Evolutionary conservation across 2,797 vertebrate species (phyloP).

Genomic region (Chelmon rostratus): DNA sequence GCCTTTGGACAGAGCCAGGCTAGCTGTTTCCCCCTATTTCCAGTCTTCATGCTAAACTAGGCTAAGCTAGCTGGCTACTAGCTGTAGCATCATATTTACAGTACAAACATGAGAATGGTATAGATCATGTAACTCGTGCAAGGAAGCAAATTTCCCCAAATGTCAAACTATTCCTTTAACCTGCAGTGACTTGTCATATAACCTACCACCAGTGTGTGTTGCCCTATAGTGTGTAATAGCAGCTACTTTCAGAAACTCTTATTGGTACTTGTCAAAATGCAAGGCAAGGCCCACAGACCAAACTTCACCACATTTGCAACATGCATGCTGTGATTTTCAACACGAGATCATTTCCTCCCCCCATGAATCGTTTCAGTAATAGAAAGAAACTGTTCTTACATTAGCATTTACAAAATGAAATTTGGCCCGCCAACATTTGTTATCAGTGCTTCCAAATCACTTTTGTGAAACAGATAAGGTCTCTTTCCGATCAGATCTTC

Average conservation of each 20-base stretch:
- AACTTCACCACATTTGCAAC: no score
- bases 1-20: no score
- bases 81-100: background rate
- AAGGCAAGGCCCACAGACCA: no score
- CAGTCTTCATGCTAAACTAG: no score
- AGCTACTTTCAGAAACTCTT: no score
- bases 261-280: no score
- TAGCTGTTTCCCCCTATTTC: no score
- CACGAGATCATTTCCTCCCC: background rate
- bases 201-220: background rate
- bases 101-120: background rate
- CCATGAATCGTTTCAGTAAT: background rate
- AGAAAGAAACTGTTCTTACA: background rate
- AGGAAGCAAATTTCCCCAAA: background rate
- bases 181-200: background rate
- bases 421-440: background rate
- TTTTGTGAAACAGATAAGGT: background rate
- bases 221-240: background rate
- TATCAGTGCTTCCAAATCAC: background rate
- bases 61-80: no score
- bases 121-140: background rate
- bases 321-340: no score
- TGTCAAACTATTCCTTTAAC: background rate
- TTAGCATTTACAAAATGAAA: background rate
- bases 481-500: background rate